Base-by-base conservation (phyloP, 2,797 vertebrate genomes). In the Urosaurus nigricauda region DNA sequence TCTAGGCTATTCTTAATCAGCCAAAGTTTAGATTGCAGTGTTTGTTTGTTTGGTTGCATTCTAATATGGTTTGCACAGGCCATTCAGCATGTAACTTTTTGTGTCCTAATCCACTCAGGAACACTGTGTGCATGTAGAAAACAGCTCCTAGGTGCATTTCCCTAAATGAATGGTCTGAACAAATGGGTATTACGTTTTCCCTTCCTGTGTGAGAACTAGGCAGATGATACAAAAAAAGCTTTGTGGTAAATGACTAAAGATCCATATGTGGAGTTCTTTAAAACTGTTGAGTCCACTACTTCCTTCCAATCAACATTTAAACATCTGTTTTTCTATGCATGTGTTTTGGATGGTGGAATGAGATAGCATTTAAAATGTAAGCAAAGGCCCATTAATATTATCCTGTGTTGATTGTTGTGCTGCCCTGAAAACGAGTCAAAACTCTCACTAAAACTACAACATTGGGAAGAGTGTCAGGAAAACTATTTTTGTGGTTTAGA, bases 401-500 rank as follows among this genome's bases (percentile, higher is more conserved):
- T 74, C 14, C 65, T 85, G 53, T n/a, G 13, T 29, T 88, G 82
- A 79, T 51, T 53, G 16, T 70, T 58, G 14, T 77, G 6, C 68
- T 86, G n/a, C 47, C 43, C 40, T 40, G 78, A 56, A 65, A 79
- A 51, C 13, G 11, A 77, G 43, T 37, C 4, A 47, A 32, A 51
- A 80, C 83, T 81, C 79, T 47, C 47, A 51, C 35, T n/a, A 65
- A 79, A 53, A 60, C 7, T 40, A 37, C 29, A 40, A 24, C 11
- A 13, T 37, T 56, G 47, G 43, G 74, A 60, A 35, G 80, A 56
- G 11, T 26, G 56, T 83, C 47, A 79, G 2, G 60, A 40, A 80
- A 80, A 74, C 71, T 35, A 77, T 14, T 19, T 65, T 85, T 89
- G 56, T 81, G 78, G 68, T 65, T 89, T 81, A 63, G n/a, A 81